phyloP scores from a whole-genome alignment of 1,140 invertebrate genomes.

The Drosophila triauraria region DNA sequence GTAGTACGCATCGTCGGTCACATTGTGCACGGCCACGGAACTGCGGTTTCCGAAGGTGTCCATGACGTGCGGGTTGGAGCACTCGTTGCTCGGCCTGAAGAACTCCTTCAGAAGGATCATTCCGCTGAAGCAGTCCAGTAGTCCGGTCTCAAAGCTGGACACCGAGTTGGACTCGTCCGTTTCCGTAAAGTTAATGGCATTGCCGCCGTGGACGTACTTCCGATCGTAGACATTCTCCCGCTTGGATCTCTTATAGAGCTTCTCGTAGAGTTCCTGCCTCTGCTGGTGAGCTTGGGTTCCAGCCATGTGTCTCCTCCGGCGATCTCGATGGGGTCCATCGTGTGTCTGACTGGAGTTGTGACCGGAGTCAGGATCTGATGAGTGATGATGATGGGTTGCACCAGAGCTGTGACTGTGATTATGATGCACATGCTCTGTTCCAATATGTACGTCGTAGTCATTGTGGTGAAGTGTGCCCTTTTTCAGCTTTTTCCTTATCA shows the following conservation, averaged over 20 bases:
- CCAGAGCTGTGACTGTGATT: not conserved
- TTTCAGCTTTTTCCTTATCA: conserved; percentile 66
- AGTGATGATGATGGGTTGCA: conserved; percentile 7
- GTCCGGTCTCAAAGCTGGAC: conserved; percentile 91
- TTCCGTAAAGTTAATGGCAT: conserved; percentile 87
- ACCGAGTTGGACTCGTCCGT: conserved; percentile 88
- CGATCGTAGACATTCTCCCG: conserved; percentile 89
- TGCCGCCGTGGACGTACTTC: conserved; percentile 91
- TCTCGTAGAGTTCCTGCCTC: conserved; percentile 64
- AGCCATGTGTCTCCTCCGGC: conserved; percentile 19
- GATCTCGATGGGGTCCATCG: not conserved
- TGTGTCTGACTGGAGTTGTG: not conserved
- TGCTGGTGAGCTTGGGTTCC: conserved; percentile 32
- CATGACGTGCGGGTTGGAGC: conserved; percentile 89
- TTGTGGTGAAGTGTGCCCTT: conserved; percentile 55
- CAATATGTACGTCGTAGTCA: not conserved
- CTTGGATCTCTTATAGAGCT: conserved; percentile 85
- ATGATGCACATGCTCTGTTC: conserved; percentile 16
- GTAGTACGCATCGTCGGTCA: conserved; percentile 91
- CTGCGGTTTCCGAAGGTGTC: conserved; percentile 87
- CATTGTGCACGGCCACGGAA: conserved; percentile 89
- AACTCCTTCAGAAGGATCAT: conserved; percentile 89
- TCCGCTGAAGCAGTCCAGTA: conserved; percentile 91
- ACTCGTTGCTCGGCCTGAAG: conserved; percentile 89
- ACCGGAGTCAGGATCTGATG: not conserved